Percentiles rank a stretch among this genome's conserved stretches.
Evolutionary conservation across 2,888 invertebrate genomes (phyloP).

Genomic region (Itoplectis maculator): DNA sequence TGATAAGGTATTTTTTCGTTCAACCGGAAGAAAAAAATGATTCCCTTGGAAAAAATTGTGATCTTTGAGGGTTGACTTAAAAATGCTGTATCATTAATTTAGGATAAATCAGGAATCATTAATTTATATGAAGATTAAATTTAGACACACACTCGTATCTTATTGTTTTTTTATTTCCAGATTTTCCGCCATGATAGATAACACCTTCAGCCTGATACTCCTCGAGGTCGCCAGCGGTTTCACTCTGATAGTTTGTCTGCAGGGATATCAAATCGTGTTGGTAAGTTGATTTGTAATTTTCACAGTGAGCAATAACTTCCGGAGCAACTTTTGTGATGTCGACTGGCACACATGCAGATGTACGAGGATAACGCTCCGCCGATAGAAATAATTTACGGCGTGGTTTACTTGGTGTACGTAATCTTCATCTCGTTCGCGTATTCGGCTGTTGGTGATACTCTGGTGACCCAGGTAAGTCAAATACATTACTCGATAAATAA

Average conservation of each 20-base stretch:
- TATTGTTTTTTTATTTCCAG: no score
- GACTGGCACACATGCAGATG: background rate
- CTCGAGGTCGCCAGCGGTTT: conserved; percentile 40
- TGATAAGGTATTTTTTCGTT: no score
- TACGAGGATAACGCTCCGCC: conserved; percentile 17
- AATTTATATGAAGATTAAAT: no score
- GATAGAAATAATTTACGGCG: conserved; percentile 19
- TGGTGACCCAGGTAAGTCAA: conserved; percentile 29
- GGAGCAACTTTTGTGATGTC: no score
- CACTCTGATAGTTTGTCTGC: conserved; percentile 26
- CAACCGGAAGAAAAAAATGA: no score
- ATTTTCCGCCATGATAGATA: conserved; percentile 39
- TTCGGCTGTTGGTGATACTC: conserved; percentile 44
- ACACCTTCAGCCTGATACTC: conserved; percentile 49
- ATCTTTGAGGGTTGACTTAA: no score
- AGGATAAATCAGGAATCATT: no score
- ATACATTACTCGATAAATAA: no score
- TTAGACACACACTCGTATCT: no score
- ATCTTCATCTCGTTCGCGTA: conserved; percentile 48
- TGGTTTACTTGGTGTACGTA: conserved; percentile 29
- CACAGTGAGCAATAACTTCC: background rate
- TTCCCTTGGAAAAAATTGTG: no score
- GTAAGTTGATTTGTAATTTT: conserved; percentile 28
- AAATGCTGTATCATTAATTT: no score
- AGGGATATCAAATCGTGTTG: conserved; percentile 44